phyloP scores from a whole-genome alignment of 2,113 vertebrate genomes.

The Macaca fascicularis region T2T-MFA8v1.1 NC_088390.1:77287001-77287500 shows the following conservation, averaged over 20 bases:
- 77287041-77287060: not conserved
- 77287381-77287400: slow-evolving; percentile 63
- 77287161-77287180: not conserved
- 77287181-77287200: slow-evolving; percentile 28
- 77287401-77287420: slow-evolving; percentile 63
- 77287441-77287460: slow-evolving; percentile 79
- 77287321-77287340: slow-evolving; percentile 34
- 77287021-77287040: not conserved
- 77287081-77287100: not conserved
- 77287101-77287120: not conserved
- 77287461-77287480: slow-evolving; percentile 82
- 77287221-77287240: slow-evolving; percentile 63
- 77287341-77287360: slow-evolving; percentile 63
- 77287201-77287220: slow-evolving; percentile 49
- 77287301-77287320: slow-evolving; percentile 64
- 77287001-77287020: not conserved
- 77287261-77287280: slow-evolving; percentile 70
- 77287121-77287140: not conserved
- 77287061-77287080: not conserved
- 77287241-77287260: slow-evolving; percentile 55
- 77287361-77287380: slow-evolving; percentile 43
- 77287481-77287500: slow-evolving; percentile 82
- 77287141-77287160: slow-evolving; percentile 30
- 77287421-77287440: slow-evolving; percentile 76
- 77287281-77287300: slow-evolving; percentile 62